These are phyloP conservation scores for Germaria angustata DNA, from an alignment of 2,888 invertebrate species.

Conservation along the genomic window DNA sequence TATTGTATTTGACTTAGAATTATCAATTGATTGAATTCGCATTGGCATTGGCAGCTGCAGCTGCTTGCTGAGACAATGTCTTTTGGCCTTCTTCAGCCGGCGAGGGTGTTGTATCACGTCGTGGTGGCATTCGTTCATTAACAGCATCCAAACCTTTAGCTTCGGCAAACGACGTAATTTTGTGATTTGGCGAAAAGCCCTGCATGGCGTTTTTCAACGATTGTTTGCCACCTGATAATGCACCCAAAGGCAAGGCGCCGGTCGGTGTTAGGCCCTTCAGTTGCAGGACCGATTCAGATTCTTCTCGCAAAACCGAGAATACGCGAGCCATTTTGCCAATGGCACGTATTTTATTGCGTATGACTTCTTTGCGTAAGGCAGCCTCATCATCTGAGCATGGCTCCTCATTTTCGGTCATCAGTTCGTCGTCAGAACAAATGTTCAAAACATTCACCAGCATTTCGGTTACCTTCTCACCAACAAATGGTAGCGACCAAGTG, in stretches of 20 bases:
- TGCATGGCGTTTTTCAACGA: slow-evolving; percentile 97
- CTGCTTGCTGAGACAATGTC: slow-evolving; percentile 76
- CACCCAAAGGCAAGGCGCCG: slow-evolving; percentile 97
- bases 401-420: slow-evolving; percentile 95
- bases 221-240: slow-evolving; percentile 97
- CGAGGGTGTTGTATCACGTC: slow-evolving; percentile 90
- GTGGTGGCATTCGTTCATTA: slow-evolving; percentile 99
- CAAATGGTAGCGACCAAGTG: slow-evolving; percentile 99
- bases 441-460: slow-evolving; percentile 99
- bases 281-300: slow-evolving; percentile 99
- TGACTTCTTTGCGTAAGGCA: slow-evolving; percentile 98
- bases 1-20: slow-evolving; percentile 73
- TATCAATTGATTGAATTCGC: slow-evolving; percentile 78
- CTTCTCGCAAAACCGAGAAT: slow-evolving; percentile 99
- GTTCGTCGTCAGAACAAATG: slow-evolving; percentile 99
- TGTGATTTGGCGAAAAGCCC: slow-evolving; percentile 98
- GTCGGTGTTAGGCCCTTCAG: slow-evolving; percentile 99
- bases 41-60: slow-evolving; percentile 77
- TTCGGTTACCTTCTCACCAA: slow-evolving; percentile 99
- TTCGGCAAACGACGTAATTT: slow-evolving; percentile 99
- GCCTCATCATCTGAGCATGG: slow-evolving; percentile 85
- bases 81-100: slow-evolving; percentile 80
- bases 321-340: slow-evolving; percentile 99
- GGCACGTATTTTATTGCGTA: slow-evolving; percentile 99
- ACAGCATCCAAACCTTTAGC: slow-evolving; percentile 99